Base-by-base conservation (phyloP, 2,888 invertebrate species). In the Seladonia tumulorum region DNA sequence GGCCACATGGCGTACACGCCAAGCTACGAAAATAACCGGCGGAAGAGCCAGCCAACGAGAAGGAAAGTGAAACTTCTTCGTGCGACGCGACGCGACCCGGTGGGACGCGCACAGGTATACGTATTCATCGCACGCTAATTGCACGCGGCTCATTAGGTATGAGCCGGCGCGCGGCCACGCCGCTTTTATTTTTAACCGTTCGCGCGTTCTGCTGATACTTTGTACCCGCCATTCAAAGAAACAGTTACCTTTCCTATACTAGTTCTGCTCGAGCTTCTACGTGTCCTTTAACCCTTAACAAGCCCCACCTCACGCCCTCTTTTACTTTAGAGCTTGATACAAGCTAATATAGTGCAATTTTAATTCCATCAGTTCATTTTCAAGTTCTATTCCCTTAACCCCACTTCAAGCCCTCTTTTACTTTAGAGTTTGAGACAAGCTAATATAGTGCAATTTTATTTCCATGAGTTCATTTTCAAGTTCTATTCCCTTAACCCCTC, bases 41-140 rank as follows among this genome's bases (percentile, higher is more conserved):
- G 91, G 90, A 91, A 91, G 66, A 66, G 87, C 87, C 83, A 89
- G 81, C 86, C 87, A 89, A 88, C 87, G 91, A 90, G 90, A 91
- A 90, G 90, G 90, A 91, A 91, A 91, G 91, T 91, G 91, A 91
- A 91, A 91, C 90, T 91, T 63, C 90, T 91, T 70, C 72, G 75
- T 76, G 68, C 83, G 68, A 16, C 5, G 75, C 73, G 53, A 22
- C 53, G 8, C 49, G 53, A 22, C 53, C 2, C 49, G 7, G 18
- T 49, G 22, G 2, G 53, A 22, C 53, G 66, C 53, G 66, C 75
- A 80, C 49, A 53, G 78, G 10, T 77, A 78, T 70, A 74, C 75
- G 80, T 42, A 45, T 80, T 66, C 77, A 79, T 45, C 63, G 74
- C 66, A 39, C 29, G 87, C 66, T 90, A 90, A 90, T 90, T 91